phyloP scores from a whole-genome alignment of 1,140 invertebrate genomes.

The Leptonema lineaticorne region DNA sequence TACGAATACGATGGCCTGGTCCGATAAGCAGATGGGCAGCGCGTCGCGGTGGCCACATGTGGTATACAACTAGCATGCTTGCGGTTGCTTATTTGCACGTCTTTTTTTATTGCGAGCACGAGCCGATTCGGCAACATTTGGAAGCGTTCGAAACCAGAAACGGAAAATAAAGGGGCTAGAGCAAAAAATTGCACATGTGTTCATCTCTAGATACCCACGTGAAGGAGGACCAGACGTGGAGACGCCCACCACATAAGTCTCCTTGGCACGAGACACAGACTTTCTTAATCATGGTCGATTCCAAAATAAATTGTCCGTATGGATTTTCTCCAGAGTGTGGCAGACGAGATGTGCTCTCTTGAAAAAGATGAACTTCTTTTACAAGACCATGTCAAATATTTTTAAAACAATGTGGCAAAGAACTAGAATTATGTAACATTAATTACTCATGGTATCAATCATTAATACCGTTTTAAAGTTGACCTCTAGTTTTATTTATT shows the following conservation, averaged over 20 bases:
- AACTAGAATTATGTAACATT: no score
- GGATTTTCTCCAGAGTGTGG: slow-evolving; percentile 12
- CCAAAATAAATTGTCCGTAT: slow-evolving; percentile 25
- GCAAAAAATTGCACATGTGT: not conserved
- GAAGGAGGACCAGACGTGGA: not conserved
- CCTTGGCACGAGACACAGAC: slow-evolving; percentile 21
- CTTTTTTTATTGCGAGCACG: slow-evolving; percentile 7
- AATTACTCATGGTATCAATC: no score
- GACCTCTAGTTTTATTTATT: no score
- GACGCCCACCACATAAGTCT: slow-evolving; percentile 21
- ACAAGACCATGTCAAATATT: not conserved
- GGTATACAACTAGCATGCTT: not conserved
- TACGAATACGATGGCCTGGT: slow-evolving; percentile 2
- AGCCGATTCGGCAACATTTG: slow-evolving; percentile 2
- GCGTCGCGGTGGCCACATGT: slow-evolving; percentile 17
- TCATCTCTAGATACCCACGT: not conserved
- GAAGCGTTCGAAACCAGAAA: not conserved
- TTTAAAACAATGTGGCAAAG: no score
- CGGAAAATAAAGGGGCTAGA: not conserved
- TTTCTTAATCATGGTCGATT: slow-evolving; percentile 21
- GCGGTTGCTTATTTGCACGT: slow-evolving; percentile 6
- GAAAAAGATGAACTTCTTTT: not conserved
- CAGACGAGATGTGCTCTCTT: no score
- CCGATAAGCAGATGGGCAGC: slow-evolving; percentile 20
- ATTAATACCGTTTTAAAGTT: no score